Evolutionary conservation across 2,113 vertebrate species (phyloP).

Genomic region (Nycticryphes semicollaris): DNA sequence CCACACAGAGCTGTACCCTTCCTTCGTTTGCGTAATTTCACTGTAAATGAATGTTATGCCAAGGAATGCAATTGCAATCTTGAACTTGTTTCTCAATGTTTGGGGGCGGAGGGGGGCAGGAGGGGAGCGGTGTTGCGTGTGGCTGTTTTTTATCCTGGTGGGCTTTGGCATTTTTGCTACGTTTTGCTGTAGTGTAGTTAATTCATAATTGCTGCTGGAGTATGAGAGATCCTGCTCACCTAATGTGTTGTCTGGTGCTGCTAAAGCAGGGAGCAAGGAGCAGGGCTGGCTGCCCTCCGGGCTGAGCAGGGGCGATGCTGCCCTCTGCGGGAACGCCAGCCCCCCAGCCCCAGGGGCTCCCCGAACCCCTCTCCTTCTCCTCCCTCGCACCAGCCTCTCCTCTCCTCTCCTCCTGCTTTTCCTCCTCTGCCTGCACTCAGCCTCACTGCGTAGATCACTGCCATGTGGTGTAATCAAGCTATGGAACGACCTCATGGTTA

Average conservation of each 20-base stretch:
- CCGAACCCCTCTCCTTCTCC: neutral
- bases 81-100: neutral
- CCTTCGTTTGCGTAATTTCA: neutral
- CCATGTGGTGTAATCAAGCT: accelerated
- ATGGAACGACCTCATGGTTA: neutral
- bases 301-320: neutral
- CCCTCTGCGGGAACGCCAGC: conserved; percentile 4
- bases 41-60: neutral
- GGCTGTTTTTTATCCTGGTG: neutral
- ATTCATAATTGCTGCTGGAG: neutral
- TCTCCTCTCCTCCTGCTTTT: neutral
- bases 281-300: neutral
- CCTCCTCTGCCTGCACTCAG: neutral
- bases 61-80: neutral
- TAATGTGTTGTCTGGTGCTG: neutral
- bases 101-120: neutral
- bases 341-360: neutral
- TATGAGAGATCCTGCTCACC: neutral
- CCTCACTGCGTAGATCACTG: neutral
- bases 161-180: neutral
- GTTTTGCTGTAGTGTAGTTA: neutral
- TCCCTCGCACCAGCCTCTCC: neutral
- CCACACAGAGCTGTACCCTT: neutral
- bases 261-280: neutral
- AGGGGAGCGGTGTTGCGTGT: neutral